Evolutionary conservation across 2,113 vertebrate genomes (phyloP).

Genomic region (Heterotis niloticus): DNA sequence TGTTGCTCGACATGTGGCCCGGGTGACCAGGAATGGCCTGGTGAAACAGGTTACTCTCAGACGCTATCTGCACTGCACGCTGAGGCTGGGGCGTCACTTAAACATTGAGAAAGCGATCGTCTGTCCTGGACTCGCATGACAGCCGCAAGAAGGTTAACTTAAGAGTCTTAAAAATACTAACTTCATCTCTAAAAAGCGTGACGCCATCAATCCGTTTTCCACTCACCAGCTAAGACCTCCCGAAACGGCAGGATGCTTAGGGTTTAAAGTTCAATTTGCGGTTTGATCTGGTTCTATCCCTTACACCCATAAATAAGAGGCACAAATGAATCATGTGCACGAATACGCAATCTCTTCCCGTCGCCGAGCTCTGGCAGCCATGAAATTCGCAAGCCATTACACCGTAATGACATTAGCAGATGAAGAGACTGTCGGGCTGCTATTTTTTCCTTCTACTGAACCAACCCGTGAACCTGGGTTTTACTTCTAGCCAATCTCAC

Average conservation of each 20-base stretch:
- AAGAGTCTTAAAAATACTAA: neutral
- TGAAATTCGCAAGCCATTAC: slow-evolving; percentile 31
- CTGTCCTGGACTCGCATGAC: neutral
- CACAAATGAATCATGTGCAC: neutral
- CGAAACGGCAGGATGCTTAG: neutral
- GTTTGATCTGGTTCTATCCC: neutral
- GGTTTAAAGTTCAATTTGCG: neutral
- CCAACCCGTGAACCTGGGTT: neutral
- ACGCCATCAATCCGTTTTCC: neutral
- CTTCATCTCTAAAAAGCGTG: neutral
- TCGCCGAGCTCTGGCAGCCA: slow-evolving; percentile 30
- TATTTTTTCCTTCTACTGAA: neutral
- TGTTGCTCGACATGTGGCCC: too few species aligned
- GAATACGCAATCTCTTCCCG: slow-evolving; percentile 16
- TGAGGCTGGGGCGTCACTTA: too few species aligned
- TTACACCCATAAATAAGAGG: slow-evolving; percentile 10
- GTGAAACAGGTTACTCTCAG: too few species aligned
- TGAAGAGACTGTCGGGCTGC: slow-evolving; percentile 23
- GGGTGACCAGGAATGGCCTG: too few species aligned
- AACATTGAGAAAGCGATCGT: too few species aligned
- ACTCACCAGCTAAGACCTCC: neutral
- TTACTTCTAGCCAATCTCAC: neutral
- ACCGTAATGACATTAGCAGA: slow-evolving; percentile 29
- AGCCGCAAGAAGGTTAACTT: neutral
- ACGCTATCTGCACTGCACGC: too few species aligned